Evolutionary conservation across 2,113 vertebrate genomes (phyloP).

Genomic region (Paratilapia polleni): DNA sequence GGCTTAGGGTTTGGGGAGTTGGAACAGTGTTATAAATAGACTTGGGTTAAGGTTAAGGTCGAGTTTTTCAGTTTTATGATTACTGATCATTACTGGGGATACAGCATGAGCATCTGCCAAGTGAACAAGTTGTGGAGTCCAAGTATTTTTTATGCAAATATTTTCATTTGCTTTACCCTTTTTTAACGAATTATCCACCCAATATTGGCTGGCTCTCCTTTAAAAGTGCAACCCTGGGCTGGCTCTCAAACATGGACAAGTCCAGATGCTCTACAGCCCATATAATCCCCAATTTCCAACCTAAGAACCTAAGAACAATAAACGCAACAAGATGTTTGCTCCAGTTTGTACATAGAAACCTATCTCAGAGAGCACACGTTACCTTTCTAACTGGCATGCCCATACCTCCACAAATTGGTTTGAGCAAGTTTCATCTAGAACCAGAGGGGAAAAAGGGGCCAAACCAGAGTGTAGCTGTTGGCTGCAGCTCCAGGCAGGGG

Average conservation of each 20-base stretch:
- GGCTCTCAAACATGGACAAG: constrained; percentile 6
- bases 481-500: constrained; percentile 68
- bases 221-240: background rate
- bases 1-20: constrained; percentile 30
- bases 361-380: constrained; percentile 28
- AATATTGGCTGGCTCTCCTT: background rate
- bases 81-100: background rate
- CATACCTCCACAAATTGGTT: constrained; percentile 36
- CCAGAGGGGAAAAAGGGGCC: constrained; percentile 10
- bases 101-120: constrained; percentile 13
- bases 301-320: constrained; percentile 47
- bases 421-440: constrained; percentile 54
- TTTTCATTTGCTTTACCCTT: background rate
- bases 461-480: constrained; percentile 77
- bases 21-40: constrained; percentile 33
- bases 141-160: background rate
- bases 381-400: constrained; percentile 27
- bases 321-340: constrained; percentile 46
- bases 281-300: constrained; percentile 38
- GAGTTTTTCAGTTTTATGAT: constrained; percentile 33
- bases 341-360: constrained; percentile 39
- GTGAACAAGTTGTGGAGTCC: background rate
- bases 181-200: background rate
- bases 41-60: background rate
- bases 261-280: constrained; percentile 15